Base-by-base conservation (phyloP, 35 echinoderm and acorn worm genomes). In the Stichopus chloronotus region DNA sequence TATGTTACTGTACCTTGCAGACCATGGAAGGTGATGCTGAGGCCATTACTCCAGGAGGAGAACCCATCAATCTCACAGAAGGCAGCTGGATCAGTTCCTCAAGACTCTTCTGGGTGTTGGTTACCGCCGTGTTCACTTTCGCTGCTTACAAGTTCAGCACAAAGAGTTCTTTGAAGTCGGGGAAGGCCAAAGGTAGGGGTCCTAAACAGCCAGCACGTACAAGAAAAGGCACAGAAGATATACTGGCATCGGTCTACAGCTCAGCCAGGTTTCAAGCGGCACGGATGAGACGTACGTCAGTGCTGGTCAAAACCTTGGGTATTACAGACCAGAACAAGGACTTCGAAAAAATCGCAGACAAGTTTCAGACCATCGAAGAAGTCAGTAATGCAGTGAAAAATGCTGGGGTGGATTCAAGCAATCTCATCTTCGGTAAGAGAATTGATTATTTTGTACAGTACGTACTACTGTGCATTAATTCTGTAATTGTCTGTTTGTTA, bases 381-480 rank as follows among this genome's bases (percentile, higher is more conserved):
- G 97, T 99, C 61, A 96, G 87, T 30, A 87, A 96, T 53, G 97
- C 97, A 1, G 21, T 99, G 5, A 89, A 86, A 53, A 88, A 84
- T 20, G 91, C 95, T 68, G 97, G 97, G 3, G 57, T 99, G 52
- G 97, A 99, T 57, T 96, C 95, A 14, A 96, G 95, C 83, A 99
- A 99, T 74, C 85, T 99, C 9, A 93, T 99, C 56, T 96, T 99
- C 91, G 97, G 97, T 99, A 86, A 95, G 94, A 69, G 13, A 25
- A 87, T 87, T 87, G 16, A 56, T 2, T 5, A 25, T 81, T 0
- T 71, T 71, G 65, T n/a, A 71, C 1, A 71, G 30, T 1, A 43
- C 1, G 30, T 1, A 43, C 1, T 43, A 43, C 30, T 43, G 30
- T 3, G 30, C 30, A 43, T 43, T 43, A 43, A 43, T 43, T 43